Evolutionary conservation across 1,140 invertebrate species (phyloP).

Genomic region (Lepidurus arcticus): DNA sequence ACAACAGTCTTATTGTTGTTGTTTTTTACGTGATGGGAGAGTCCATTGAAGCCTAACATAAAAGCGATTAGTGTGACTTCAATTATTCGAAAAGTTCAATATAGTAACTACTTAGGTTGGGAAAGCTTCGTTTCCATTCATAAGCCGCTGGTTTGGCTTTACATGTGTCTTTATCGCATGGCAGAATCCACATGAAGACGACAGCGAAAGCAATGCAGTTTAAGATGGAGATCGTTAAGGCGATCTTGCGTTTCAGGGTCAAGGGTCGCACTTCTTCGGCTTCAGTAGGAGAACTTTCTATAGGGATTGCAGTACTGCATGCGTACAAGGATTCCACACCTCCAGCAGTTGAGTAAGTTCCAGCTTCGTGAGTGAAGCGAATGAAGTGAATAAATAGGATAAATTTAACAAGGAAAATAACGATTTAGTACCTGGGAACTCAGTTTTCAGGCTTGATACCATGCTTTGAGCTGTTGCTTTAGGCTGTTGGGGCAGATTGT

Average conservation of each 20-base stretch:
- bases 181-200: constrained; percentile 26
- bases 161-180: constrained; percentile 27
- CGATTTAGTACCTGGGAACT: neutral
- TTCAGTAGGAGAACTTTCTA: neutral
- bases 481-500: neutral
- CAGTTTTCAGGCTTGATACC: neutral
- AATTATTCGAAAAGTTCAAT: neutral
- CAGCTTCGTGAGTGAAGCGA: neutral
- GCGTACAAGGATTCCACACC: neutral
- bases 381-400: neutral
- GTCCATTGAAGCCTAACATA: neutral
- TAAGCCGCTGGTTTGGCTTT: neutral
- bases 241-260: constrained; percentile 21
- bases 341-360: neutral
- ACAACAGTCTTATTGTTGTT: neutral
- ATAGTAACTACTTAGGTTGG: neutral
- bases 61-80: neutral
- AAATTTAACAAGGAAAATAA: neutral
- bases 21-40: neutral
- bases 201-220: constrained; percentile 24
- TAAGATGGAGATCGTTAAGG: constrained; percentile 15
- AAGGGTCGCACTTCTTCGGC: constrained; percentile 7
- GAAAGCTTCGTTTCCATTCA: neutral
- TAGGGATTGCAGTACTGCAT: neutral
- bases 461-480: neutral